Conservation (phyloP, 1,140 invertebrate species). For the Drosophila mojavensis region DNA sequence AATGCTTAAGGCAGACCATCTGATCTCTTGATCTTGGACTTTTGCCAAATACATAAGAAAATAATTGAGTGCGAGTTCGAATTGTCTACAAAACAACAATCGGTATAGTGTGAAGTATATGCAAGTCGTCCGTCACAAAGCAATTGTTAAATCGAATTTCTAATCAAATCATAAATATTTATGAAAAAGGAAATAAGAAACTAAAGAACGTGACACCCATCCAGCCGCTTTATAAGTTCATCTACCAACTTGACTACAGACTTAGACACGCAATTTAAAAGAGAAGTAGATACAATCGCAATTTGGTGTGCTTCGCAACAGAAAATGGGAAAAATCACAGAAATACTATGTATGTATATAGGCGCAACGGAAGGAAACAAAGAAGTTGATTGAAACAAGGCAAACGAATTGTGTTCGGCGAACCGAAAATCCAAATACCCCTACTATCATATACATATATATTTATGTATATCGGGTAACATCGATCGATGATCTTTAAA, state of each 20-base stretch:
- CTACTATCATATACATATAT: neutral
- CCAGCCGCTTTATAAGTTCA: constrained; percentile 10
- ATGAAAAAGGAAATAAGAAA: constrained; percentile 4
- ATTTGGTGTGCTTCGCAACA: constrained; percentile 59
- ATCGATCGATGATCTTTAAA: neutral
- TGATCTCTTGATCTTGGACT: too few relatives aligned
- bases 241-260: constrained; percentile 32
- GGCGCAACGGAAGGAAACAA: constrained; percentile 18
- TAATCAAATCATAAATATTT: neutral
- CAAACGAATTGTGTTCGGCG: constrained; percentile 26
- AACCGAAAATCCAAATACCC: constrained; percentile 23
- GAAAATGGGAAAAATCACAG: constrained; percentile 27
- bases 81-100: too few relatives aligned
- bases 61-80: too few relatives aligned
- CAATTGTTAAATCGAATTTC: neutral
- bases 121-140: constrained; percentile 9
- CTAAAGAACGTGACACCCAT: constrained; percentile 7
- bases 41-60: too few relatives aligned
- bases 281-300: constrained; percentile 50
- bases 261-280: constrained; percentile 31
- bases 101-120: constrained; percentile 1
- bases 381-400: constrained; percentile 13
- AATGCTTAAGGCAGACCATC: too few relatives aligned
- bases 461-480: neutral
- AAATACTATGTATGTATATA: neutral